Percentiles rank a stretch among this genome's conserved stretches.
Conservation (phyloP, 2,888 invertebrate species). For the Cyaniris semiargus region DNA sequence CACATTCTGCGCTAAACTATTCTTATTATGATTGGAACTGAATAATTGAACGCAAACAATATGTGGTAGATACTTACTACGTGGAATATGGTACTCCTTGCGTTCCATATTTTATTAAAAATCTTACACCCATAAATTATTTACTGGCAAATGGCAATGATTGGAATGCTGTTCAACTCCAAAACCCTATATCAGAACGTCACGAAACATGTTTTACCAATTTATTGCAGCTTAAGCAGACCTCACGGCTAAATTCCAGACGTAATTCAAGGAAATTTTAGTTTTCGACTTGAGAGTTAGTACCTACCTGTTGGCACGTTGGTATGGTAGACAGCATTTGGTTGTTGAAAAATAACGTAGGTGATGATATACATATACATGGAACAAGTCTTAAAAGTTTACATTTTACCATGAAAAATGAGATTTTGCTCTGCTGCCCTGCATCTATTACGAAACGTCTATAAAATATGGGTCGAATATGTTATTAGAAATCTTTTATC, state of each 20-base stretch:
- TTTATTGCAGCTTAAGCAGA: not conserved
- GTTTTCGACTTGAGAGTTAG: not conserved
- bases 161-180: not conserved
- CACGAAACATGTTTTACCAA: not conserved
- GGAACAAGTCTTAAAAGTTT: not conserved
- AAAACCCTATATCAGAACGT: not conserved
- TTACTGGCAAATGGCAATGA: not conserved
- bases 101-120: not conserved
- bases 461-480: not conserved
- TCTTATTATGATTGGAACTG: constrained; percentile 9
- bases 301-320: not conserved
- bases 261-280: not conserved
- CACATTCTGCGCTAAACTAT: constrained; percentile 26
- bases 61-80: not conserved
- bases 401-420: not conserved
- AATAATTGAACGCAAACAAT: not conserved
- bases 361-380: not conserved
- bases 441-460: not conserved
- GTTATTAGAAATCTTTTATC: not conserved
- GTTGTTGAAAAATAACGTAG: not conserved
- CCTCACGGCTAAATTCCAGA: not conserved
- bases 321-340: not conserved
- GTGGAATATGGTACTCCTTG: not conserved
- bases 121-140: not conserved
- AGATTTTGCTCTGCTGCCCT: not conserved